Base-by-base conservation (phyloP, 2,797 vertebrate genomes). In the Takifugu rubripes region DNA sequence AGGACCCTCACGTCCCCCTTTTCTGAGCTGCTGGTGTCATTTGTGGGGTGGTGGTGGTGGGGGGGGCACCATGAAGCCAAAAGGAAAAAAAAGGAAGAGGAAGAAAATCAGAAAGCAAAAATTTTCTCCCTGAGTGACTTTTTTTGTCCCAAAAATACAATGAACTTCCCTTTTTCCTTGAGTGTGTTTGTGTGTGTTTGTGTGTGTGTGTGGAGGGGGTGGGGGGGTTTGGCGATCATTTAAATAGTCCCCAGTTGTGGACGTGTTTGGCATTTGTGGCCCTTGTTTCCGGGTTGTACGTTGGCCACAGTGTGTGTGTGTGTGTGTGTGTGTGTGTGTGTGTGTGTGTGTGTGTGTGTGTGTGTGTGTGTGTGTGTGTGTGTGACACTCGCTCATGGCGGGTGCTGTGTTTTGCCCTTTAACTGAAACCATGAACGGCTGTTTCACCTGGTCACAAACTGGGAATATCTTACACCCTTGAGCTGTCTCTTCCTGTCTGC, bases 261-360 rank as follows among this genome's bases (percentile, higher is more conserved):
- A 91, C 88, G 87, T 90, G 90, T 92, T 90, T 90, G 85, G 89
- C 88, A 90, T 88, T 82, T 74, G 82, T 65, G 78, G 76, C 83
- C 66, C 86, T 86, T 89, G 87, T 87, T 68, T 78, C 70, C 61
- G 54, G 61, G 89, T 89, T 91, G 82, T 89, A 63, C 54, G 59
- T 79, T 87, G 74, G 42, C 82, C 85, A 84, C 82, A 81, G 89
- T 85, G 61, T 69, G 78, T 77, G 78, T 5, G 6, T 40, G 33
- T 40, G 12, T 12, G 33, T 40, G 6, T 40, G 12, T 61, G 78
- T 74, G 21, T 21, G 21, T 21, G 21, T 21, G 21, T 21, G 21
- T 17, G 17, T 40, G 33, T 40, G 12, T 12, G 33, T 40, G 6
- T 40, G 12, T 61, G 78, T 74, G 21, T 21, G 21, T 21, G 21